Base-by-base conservation (phyloP, 1,140 invertebrate genomes). In the Eubasilissa regina region DNA sequence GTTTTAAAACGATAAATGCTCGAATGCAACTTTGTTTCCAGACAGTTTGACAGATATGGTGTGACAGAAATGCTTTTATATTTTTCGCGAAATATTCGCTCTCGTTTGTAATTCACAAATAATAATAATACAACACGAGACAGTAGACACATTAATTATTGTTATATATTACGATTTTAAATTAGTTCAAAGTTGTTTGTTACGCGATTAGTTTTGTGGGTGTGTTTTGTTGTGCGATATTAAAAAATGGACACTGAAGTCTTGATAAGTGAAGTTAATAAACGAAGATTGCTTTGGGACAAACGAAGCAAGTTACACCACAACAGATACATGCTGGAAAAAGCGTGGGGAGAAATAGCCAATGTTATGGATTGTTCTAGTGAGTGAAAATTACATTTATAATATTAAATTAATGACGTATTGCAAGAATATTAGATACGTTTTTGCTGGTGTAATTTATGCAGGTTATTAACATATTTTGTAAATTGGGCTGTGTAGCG, bases 281-380 rank as follows among this genome's bases (percentile, higher is more conserved):
- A 77, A 45, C 68, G 62, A 56, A 77, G 47, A 44, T 8, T 77
- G 6, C 55, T 77, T 15, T 77, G 75, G 75, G 75, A 77, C 35
- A 66, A 48, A 21, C 66, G 17, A 17, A 44, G 62, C 13, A 77
- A 77, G 55, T 47, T 53, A 12, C 60, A 77, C 15, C 64, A 77
- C 12, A 77, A 77, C 48, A 68, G 62, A 43, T 56, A 47, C 25
- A 53, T 68, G 48, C 19, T 77, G 47, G 21, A 68, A 21, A 77
- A 77, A 11, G 47, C 75, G 9, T 77, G 75, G 75, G 45, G 25
- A n/a, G 75, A 77, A 25, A 35, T 77, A 19, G 75, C 75, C 19
- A 53, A 13, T 13, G 51, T 77, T 43, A 77, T 77, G 75, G 75
- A 77, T n/a, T 77, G 75, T 21, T 77, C 75, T n/a, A 68, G 75